Base-by-base conservation (phyloP, 2,113 vertebrate genomes). In the Siniperca knerii region DNA sequence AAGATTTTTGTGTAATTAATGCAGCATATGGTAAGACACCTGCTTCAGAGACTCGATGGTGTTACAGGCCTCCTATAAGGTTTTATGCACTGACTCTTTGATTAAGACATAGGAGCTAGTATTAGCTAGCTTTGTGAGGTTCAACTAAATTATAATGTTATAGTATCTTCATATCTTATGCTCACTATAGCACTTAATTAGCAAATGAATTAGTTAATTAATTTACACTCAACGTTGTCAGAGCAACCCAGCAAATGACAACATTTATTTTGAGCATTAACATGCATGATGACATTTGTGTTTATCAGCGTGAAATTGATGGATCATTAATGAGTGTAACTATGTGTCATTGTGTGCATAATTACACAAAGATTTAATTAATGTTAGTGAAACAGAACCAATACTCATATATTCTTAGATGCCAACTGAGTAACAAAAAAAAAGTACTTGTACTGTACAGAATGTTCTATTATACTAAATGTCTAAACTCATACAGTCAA, bases 11-110 rank as follows among this genome's bases (percentile, higher is more conserved):
- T 90, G 67, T 85, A 91, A 92, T 89, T 87, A 85, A 89, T 79
- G 81, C 81, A 91, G 88, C 94, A 95, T 93, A 94, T 95, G 94
- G 86, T 77, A 10, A 77, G 81, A 87, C 93, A 94, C 91, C 93
- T 95, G 92, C 92, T 87, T 83, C 79, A 50, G 90, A 92, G 72
- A 90, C 65, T 46, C 46, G 52, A 55, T 57, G 73, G 25, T 74
- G 77, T 83, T 72, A 67, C 82, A 71, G 58, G 76, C 78, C 25
- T 57, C 57, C 58, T 77, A 50, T 71, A 73, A 71, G n/a, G 48
- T 74, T 64, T 75, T 69, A 76, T 55, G 50, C 16, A 20, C 7
- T 55, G 16, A 75, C 52, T 42, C 25, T 81, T 77, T 82, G 57
- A 87, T 85, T 75, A 75, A 83, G 65, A 81, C 66, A 55, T 42